Conservation (phyloP, 2,888 invertebrate species). For the Cataglyphis rosenhaueri region DNA sequence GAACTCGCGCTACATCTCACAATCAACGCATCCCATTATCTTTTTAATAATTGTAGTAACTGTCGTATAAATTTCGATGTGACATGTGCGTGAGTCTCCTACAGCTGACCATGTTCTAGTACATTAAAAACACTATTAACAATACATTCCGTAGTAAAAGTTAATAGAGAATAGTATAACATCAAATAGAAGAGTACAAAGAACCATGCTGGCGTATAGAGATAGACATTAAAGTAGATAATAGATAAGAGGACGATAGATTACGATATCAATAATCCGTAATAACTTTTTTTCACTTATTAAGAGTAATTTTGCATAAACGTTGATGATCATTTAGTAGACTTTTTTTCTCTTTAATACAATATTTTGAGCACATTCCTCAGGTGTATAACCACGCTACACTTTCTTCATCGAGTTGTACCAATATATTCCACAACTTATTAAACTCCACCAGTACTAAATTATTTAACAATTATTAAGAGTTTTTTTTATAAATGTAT, state of each 20-base stretch:
- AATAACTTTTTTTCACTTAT: conserved; percentile 80
- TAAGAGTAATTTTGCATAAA: conserved; percentile 83
- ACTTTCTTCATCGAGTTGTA: conserved; percentile 85
- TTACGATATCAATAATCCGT: conserved; percentile 83
- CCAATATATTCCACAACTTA: conserved; percentile 78
- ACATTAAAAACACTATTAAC: conserved; percentile 81
- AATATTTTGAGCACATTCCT: conserved; percentile 85
- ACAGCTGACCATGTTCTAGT: conserved; percentile 80
- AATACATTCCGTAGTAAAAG: conserved; percentile 81
- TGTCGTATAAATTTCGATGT: conserved; percentile 67
- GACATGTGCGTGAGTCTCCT: conserved; percentile 68
- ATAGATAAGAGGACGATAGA: conserved; percentile 83
- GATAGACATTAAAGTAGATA: conserved; percentile 84
- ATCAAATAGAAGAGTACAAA: conserved; percentile 84
- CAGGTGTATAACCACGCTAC: conserved; percentile 85
- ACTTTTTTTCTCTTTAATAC: conserved; percentile 83
- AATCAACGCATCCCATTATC: conserved; percentile 27
- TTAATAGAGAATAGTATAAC: conserved; percentile 83
- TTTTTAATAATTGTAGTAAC: conserved; percentile 44
- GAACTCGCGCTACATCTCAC: conserved; percentile 12
- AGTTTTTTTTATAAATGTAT: conserved; percentile 36
- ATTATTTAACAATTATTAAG: conserved; percentile 43
- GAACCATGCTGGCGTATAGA: conserved; percentile 84
- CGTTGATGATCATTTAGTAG: conserved; percentile 81
- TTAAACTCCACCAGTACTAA: conserved; percentile 38